Conservation (phyloP, 2,888 invertebrate species). For the Orthosia incerta region DNA sequence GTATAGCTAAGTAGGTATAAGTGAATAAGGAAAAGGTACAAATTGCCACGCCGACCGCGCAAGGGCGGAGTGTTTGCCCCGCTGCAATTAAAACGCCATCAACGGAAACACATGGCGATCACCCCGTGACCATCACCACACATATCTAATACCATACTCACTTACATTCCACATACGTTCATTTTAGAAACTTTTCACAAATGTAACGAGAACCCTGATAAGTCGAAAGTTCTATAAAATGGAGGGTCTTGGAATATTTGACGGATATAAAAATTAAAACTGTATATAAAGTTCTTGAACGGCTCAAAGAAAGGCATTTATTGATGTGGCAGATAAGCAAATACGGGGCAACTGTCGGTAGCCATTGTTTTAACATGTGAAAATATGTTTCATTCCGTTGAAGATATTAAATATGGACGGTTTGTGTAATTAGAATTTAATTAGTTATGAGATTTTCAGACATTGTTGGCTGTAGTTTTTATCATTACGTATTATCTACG, state of each 20-base stretch:
- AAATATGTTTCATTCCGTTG: slow-evolving; percentile 81
- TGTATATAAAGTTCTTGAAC: slow-evolving; percentile 82
- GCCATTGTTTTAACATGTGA: slow-evolving; percentile 89
- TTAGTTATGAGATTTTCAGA: slow-evolving; percentile 72
- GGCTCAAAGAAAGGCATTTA: slow-evolving; percentile 86
- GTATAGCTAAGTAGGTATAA: not conserved
- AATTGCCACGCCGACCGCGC: slow-evolving; percentile 41
- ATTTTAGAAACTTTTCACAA: slow-evolving; percentile 69
- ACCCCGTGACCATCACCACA: slow-evolving; percentile 85
- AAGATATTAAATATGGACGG: slow-evolving; percentile 82
- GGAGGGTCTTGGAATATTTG: slow-evolving; percentile 67
- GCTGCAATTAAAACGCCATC: slow-evolving; percentile 85
- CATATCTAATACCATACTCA: slow-evolving; percentile 81
- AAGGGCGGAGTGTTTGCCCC: slow-evolving; percentile 83
- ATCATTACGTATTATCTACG: slow-evolving; percentile 22
- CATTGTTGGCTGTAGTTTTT: slow-evolving; percentile 35
- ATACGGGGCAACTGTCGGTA: slow-evolving; percentile 84
- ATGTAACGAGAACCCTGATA: slow-evolving; percentile 46
- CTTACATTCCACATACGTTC: slow-evolving; percentile 77
- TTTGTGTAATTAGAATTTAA: slow-evolving; percentile 84
- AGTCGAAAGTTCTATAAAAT: not conserved
- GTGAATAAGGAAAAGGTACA: slow-evolving; percentile 22
- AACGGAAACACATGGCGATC: slow-evolving; percentile 76
- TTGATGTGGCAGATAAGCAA: slow-evolving; percentile 85
- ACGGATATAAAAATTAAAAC: slow-evolving; percentile 83